Base-by-base conservation (phyloP, 2,113 vertebrate genomes). In the Notothenia rossii region DNA sequence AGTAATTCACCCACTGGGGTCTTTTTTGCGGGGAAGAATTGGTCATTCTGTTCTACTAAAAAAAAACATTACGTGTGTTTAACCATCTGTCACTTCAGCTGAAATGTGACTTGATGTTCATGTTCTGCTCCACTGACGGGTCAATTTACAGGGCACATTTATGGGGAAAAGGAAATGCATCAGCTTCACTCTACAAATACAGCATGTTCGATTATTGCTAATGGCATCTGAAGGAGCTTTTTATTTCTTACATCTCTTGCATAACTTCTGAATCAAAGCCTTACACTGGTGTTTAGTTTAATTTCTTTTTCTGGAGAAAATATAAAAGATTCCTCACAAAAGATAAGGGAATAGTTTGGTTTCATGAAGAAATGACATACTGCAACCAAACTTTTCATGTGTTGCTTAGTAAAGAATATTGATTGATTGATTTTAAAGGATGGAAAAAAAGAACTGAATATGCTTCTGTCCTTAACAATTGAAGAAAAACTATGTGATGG, bases 61-160 rank as follows among this genome's bases (percentile, higher is more conserved):
- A 10, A 46, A 65, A 29, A 14, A 12, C 29, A 49, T 48, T 49
- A 10, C 0, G 2, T 51, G 20, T 60, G 45, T 58, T 58, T 50
- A 51, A 51, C 46, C n/a, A 17, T 58, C 12, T n/a, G 29, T 81
- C 43, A 9, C 72, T 56, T 51, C 20, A n/a, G 51, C 45, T 25
- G 4, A 40, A 58, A 40, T 48, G 7, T 63, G 50, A 15, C 25
- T 15, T 20, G 18, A 40, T 40, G 45, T 36, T 51, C 22, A 49
- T 51, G 48, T 43, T 51, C 12, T 20, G 17, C 25, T 33, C 1
- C 12, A 17, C 8, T 5, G 11, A 25, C 4, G 0, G 15, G 9
- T 50, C 11, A 10, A 66, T 46, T 36, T 48, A 49, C 10, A 63
- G 20, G 63, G 6, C 22, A 11, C 29, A 20, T 69, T 48, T 15